Evolutionary conservation across 2,113 vertebrate genomes (phyloP), one percentile per base, ranked within the genome.

Genomic region (Cinclus mexicanus): DNA sequence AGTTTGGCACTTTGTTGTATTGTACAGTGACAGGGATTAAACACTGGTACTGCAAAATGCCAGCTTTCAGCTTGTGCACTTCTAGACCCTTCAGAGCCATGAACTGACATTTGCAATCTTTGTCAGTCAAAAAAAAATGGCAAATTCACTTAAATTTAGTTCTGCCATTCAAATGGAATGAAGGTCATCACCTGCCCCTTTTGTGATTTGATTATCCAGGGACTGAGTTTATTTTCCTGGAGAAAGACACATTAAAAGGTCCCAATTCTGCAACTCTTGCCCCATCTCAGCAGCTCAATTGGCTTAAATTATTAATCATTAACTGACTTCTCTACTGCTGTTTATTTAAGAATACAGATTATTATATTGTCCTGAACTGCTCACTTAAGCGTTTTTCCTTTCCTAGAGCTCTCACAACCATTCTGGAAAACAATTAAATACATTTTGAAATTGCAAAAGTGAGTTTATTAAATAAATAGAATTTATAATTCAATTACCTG

Each of bases 141-240:
- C 92, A 98, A 97, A 97, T 95, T 96, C 92, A 68, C 89, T 95
- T 97, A 97, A 95, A 97, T 97, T 97, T 98, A 97, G 94, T 97
- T 97, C 88, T 95, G 93, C 93, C 84, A 97, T 96, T 98, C 95
- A 97, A 94, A 96, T 56, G 89, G 82, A 97, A 97, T 97, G 94
- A 97, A 96, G 95, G 86, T 92, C 91, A 26, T 98, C 97, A 98
- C 95, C 91, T 92, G 91, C 69, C 79, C 90, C 71, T 82, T 93
- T 86, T 92, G 77, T 94, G 85, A 95, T 94, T 96, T 95, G 84
- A 97, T 96, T 96, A 97, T 56, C 79, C 92, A 93, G 69, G 55
- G 90, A 82, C 52, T 77, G 89, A 85, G 83, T 95, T 78, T 72
- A 92, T 95, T 97, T 96, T 93, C 61, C 61, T 89, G 28, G 67